phyloP scores from a whole-genome alignment of 1,140 invertebrate genomes.

The Ceratitis capitata region DNA sequence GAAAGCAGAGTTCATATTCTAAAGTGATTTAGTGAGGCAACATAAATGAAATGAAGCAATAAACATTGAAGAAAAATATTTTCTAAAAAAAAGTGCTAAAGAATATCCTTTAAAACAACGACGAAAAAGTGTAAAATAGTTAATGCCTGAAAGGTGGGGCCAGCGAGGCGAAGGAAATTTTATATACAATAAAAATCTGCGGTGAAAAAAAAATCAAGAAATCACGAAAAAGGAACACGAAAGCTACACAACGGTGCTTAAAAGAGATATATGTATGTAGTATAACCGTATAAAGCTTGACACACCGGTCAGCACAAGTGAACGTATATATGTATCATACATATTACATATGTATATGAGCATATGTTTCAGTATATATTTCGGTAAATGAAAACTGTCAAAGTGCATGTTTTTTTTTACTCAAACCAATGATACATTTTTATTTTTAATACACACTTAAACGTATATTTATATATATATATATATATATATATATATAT shows the following conservation, averaged over 20 bases:
- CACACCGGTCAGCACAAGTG: background rate
- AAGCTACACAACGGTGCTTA: no score
- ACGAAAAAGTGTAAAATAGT: background rate
- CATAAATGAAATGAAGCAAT: background rate
- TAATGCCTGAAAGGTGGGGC: background rate
- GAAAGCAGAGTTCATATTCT: background rate
- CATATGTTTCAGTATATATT: no score
- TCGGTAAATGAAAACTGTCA: background rate
- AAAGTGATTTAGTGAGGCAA: background rate
- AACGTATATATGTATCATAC: background rate
- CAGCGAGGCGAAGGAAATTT: background rate
- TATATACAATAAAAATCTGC: no score
- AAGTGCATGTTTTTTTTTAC: background rate
- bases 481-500: no score
- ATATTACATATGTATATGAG: background rate
- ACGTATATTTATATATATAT: slow-evolving; percentile 2
- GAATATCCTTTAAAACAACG: slow-evolving; percentile 16
- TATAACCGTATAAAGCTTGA: no score
- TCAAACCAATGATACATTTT: background rate
- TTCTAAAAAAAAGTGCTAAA: background rate
- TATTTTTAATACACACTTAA: background rate
- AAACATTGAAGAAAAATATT: background rate
- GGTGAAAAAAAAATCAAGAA: background rate
- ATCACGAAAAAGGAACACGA: background rate
- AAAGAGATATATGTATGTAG: no score